These are phyloP conservation scores for Spinus olivaceus DNA, from an alignment of 2,797 vertebrate genomes.

Conservation along the genomic window DNA sequence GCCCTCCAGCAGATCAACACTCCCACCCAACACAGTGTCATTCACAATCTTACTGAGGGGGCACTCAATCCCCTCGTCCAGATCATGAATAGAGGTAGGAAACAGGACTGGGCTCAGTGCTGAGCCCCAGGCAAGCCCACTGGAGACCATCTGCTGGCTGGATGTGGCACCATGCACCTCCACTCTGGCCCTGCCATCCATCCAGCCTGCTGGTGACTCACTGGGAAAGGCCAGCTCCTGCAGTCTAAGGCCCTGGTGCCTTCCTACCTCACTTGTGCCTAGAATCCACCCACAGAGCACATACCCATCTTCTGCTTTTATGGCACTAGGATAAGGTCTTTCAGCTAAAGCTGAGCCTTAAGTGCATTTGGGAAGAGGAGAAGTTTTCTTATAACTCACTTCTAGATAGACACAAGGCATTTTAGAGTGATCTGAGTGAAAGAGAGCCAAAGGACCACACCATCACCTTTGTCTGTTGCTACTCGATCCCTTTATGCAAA, in stretches of 20 bases:
- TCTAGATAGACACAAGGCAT: not conserved
- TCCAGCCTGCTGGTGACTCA: not conserved
- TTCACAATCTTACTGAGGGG: not conserved
- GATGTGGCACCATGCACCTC: not conserved
- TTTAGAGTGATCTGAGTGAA: not conserved
- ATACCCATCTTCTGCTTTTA: not conserved
- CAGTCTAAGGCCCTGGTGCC: not conserved
- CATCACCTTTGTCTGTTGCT: not conserved
- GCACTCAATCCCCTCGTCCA: fast-evolving
- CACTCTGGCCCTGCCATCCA: not conserved
- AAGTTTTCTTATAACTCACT: not conserved
- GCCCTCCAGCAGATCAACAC: not conserved
- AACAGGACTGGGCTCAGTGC: not conserved
- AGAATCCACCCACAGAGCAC: not conserved
- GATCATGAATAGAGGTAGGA: not conserved
- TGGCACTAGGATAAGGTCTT: not conserved
- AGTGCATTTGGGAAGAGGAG: not conserved
- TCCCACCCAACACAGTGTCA: not conserved
- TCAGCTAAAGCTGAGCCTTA: not conserved
- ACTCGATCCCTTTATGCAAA: not conserved
- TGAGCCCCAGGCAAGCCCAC: not conserved
- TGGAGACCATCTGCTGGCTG: not conserved
- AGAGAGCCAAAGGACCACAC: not conserved
- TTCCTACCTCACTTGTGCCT: not conserved
- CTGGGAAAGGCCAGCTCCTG: not conserved